Percentiles rank a stretch among this genome's conserved stretches.
Conservation (phyloP, 2,113 vertebrate species). For the Phyllostomus discolor region DNA sequence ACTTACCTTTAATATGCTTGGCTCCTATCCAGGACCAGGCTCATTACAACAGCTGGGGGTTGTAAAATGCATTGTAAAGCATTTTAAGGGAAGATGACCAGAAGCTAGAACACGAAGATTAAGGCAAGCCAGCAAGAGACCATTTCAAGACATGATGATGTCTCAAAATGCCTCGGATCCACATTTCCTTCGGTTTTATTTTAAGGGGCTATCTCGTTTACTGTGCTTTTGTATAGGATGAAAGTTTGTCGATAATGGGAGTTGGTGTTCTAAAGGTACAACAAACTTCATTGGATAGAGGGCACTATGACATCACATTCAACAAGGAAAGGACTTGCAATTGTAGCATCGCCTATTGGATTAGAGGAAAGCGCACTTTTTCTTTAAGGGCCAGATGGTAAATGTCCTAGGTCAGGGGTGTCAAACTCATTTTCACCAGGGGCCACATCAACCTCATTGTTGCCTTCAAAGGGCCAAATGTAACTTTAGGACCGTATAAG, state of each 20-base stretch:
- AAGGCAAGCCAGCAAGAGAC: neutral
- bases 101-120: neutral
- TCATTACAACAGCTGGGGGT: rapidly evolving
- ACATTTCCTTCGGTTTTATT: neutral
- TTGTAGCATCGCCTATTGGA: too few relatives aligned
- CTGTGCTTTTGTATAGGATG: neutral
- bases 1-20: neutral
- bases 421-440: too few relatives aligned
- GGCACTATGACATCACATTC: neutral
- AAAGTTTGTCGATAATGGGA: neutral
- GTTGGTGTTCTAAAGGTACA: neutral
- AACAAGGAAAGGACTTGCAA: neutral
- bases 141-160: neutral
- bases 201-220: neutral
- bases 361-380: neutral
- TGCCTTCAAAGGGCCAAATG: too few relatives aligned
- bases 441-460: too few relatives aligned
- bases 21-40: neutral
- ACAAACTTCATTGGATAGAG: neutral
- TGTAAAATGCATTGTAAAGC: neutral
- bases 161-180: neutral
- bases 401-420: neutral
- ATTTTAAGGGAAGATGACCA: neutral
- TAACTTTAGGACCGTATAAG: too few relatives aligned
- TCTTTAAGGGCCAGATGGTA: neutral